Base-by-base conservation (phyloP, 2,113 vertebrate genomes). In the Delphinapterus leucas region DNA sequence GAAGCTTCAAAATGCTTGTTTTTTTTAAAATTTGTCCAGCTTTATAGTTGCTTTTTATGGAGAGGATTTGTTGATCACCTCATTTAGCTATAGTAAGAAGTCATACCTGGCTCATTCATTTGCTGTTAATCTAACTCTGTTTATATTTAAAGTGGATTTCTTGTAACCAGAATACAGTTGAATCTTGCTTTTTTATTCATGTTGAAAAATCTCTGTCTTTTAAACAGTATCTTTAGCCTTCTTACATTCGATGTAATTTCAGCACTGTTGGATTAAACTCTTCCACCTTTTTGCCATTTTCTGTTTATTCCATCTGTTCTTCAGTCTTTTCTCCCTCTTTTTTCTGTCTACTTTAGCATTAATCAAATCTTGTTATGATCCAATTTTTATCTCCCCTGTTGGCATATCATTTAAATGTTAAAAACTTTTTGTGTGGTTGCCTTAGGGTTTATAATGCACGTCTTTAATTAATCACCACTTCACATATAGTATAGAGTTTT, bases 161-260 rank as follows among this genome's bases (percentile, higher is more conserved):
- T 95, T 76, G 15, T 76, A 84, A 36, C 25, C 31, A 90, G 38
- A 18, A 17, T 96, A 49, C 61, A 74, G 8, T 81, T 87, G 49
- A 88, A 20, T 74, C 58, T 83, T 95, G 70, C 38, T 77, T 49
- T 88, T 58, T 83, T 82, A 13, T 73, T 88, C 18, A 63, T 44
- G 33, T 60, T 88, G 58, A 95, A 81, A 55, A 88, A 38, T 71
- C 20, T 93, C 71, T 97, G 17, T 87, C 61, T 44, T 83, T 96
- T 53, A 90, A 90, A 77, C 47, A 58, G 31, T 94, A 33, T 65
- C 53, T 83, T 96, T 96, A 79, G n/a, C 10, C 55, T 13, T 58
- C 58, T 83, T 53, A 53, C 0, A 68, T 53, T 89, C 28, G 88
- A 18, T 90, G n/a, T 80, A 94, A 49, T 70, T 92, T 96, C 65